Evolutionary conservation across 92 coral and sea anemone species (phyloP), one percentile per base, ranked within the genome.

Genomic region (Pocillopora grandis): DNA sequence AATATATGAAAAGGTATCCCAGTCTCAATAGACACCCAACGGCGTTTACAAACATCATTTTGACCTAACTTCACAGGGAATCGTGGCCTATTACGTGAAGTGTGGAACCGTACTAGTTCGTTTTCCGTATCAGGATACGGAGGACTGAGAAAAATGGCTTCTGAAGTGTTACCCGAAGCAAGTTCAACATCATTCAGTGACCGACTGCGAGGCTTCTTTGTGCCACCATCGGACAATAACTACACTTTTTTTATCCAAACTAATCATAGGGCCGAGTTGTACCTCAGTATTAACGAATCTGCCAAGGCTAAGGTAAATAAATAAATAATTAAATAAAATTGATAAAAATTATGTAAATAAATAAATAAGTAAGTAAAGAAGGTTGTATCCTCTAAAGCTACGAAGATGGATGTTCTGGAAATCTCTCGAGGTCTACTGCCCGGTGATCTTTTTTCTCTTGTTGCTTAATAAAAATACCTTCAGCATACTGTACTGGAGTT

Each of bases 181-280:
- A 81, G 87, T 27, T 87, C 81, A 5, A 81, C 77, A 20, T 83
- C 91, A 58, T 92, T 89, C 75, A 92, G 95, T 77, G 91, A 89
- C 18, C 81, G 97, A 59, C 61, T 91, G 55, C 87, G 95, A 58
- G 97, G 95, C 9, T 93, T 89, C 81, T 95, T 95, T 62, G 92
- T 92, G 18, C 92, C 98, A 16, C 98, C 97, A 74, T 91, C 95
- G 15, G 91, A 91, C 78, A 94, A 93, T 42, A 86, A 86, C 74
- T 95, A 95, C 85, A 89, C 91, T 63, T 92, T 95, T 68, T 88
- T 70, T 66, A 83, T 93, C 70, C 87, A 78, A 31, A 94, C 96
- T 15, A 95, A 93, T 67, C 97, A 91, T 36, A 81, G 86, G 76
- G 94, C 95, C 55, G 94, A 91, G 59, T 85, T 95, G 59, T 93